Base-by-base conservation (phyloP, 2,888 invertebrate genomes). In the Terebella lapidaria region DNA sequence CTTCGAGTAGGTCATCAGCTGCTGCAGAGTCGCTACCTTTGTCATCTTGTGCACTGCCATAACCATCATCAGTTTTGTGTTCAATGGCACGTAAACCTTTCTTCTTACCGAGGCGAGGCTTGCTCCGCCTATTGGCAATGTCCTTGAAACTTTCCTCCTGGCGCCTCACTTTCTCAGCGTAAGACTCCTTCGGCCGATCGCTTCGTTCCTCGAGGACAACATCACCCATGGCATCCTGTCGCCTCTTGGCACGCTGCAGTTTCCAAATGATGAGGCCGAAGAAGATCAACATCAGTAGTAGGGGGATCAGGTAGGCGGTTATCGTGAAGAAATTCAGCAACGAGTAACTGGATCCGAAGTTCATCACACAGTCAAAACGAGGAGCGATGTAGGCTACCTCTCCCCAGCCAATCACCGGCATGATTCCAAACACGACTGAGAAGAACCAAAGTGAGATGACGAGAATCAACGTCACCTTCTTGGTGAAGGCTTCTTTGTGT, bases 391-490 rank as follows among this genome's bases (percentile, higher is more conserved):
- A 73, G 4, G 54, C 49, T 3, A 64, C 45, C 26, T 61, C 54
- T 28, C 71, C 70, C 71, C 71, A 74, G 18, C 70, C 71, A 59
- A 69, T 66, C 5, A 68, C 24, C 2, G 72, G 68, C 55, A 71
- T 70, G 2, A 70, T 45, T 4, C 72, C 68, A 25, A 71, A 63
- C 3, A 68, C 61, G 4, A 58, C 61, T 52, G 70, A 70, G 47
- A 73, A 67, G 1, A 71, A 20, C 64, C 69, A 70, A 4, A 73
- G 2, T 0, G 64, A 60, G 3, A 53, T 47, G 28, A 71, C 54
- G 25, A 73, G 51, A 1, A 68, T 35, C 2, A 67, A 62, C 18
- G 70, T 67, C 0, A 63, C 57, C 28, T 68, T 65, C 28, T 60
- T 60, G 22, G 67, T 65, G 45, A 71, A 69, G 1, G 71, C 65